Evolutionary conservation across 2,888 invertebrate genomes (phyloP), one percentile per base, ranked within the genome.

Genomic region (Nomada lathburiana): DNA sequence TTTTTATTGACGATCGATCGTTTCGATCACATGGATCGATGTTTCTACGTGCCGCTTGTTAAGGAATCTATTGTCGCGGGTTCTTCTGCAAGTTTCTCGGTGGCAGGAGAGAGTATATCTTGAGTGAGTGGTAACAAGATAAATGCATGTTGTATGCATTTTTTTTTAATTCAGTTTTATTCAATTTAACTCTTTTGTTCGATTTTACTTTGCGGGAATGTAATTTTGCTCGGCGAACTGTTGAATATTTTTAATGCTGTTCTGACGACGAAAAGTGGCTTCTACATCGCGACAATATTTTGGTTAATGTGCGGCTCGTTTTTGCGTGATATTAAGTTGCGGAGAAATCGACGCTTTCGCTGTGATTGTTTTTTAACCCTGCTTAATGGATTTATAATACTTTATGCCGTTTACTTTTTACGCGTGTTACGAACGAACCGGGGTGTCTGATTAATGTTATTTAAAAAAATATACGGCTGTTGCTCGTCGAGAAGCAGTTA

Each of bases 341-440:
- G 53, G 11, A 62, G 52, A 68, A 75, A 75, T 75, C 42, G 23
- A 29, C 4, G 52, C 36, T 53, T 44, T 68, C 20, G 60, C 59
- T 68, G 60, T 13, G 20, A 60, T 50, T 60, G n/a, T 55, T 52
- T 52, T 26, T 0, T n/a, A 60, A 52, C 23, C 36, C 16, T n/a
- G 20, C 16, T 16, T 42, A n/a, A 44, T 44, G 26, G n/a, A 23
- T 55, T 68, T 13, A 0, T 10, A 0, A 44, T 57, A 13, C 18
- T 44, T 36, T 23, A 44, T 26, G n/a, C 26, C 11, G 26, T 57
- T 44, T 18, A 50, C 29, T 29, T 65, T 11, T 47, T n/a, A 29
- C 29, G 18, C 18, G 50, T 29, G 65, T 52, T 29, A 52, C 50
- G 44, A 23, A 16, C 18, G 23, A 62, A 36, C 36, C n/a, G 60